Conservation (phyloP, 2,888 invertebrate genomes). For the Anticlea derivata region DNA sequence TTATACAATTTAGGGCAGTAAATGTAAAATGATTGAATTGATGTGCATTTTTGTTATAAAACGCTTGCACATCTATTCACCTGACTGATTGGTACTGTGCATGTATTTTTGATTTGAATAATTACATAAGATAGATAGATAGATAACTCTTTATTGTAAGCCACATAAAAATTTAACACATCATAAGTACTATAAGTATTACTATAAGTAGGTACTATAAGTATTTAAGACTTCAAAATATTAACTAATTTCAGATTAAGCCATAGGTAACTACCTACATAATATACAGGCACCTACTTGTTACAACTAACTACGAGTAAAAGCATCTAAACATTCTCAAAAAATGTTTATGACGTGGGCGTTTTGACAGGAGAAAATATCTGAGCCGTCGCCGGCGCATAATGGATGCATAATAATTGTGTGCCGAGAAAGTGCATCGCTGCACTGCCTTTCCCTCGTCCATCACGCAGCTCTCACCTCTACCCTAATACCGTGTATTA, state of each 20-base stretch:
- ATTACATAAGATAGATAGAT: too few species aligned
- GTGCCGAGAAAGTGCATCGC: conserved; percentile 79
- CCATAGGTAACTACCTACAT: background rate
- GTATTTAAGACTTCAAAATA: too few species aligned
- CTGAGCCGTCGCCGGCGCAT: conserved; percentile 57
- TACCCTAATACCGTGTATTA: conserved; percentile 70
- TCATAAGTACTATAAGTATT: too few species aligned
- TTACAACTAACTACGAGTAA: conserved; percentile 1
- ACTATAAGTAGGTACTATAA: too few species aligned
- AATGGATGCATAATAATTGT: conserved; percentile 74
- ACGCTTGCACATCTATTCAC: too few species aligned
- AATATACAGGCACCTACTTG: background rate
- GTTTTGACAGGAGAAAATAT: conserved; percentile 63
- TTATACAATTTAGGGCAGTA: too few species aligned
- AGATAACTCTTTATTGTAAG: too few species aligned
- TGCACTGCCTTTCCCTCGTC: conserved; percentile 77
- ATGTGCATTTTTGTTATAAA: too few species aligned
- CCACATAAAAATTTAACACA: too few species aligned
- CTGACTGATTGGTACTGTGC: too few species aligned
- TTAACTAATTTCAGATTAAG: conserved; percentile 1
- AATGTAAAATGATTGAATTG: too few species aligned
- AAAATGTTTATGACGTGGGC: conserved; percentile 55
- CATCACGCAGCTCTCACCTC: conserved; percentile 73
- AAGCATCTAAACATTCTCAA: conserved; percentile 38
- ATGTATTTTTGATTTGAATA: too few species aligned